A percentile compares a stretch with the other conserved stretches of the same genome.
Conservation (phyloP, 2,888 invertebrate species). For the Creontiades dilutus region DNA sequence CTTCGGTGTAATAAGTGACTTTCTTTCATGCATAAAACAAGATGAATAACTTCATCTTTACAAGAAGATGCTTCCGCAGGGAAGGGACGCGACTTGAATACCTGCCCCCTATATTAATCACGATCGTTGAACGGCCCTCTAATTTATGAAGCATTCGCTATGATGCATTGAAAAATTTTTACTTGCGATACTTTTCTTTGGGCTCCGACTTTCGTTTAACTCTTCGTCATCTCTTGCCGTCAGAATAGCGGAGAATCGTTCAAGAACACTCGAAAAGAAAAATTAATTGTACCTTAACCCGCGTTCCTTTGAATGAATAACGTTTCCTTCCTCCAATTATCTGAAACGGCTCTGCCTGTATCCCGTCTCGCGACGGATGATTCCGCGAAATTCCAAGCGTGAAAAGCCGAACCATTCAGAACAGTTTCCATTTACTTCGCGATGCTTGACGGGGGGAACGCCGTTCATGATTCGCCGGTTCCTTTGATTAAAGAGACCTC, state of each 20-base stretch:
- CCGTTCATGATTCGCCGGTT: conserved; percentile 33
- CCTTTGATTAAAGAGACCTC: conserved; percentile 32
- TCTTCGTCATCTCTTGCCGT: not conserved
- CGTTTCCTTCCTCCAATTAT: conserved; percentile 38
- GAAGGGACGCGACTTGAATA: conserved; percentile 17
- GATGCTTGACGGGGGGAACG: conserved; percentile 21
- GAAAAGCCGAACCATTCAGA: conserved; percentile 42
- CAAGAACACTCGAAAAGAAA: conserved; percentile 40
- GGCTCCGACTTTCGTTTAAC: not conserved
- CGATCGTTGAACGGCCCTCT: conserved; percentile 30
- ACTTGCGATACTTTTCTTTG: conserved; percentile 18
- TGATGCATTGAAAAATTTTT: conserved; percentile 22
- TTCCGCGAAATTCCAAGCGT: conserved; percentile 33
- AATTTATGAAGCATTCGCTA: conserved; percentile 25
- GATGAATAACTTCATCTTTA: conserved; percentile 51
- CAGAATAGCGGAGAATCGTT: conserved; percentile 36
- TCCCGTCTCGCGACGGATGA: conserved; percentile 29
- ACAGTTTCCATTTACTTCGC: conserved; percentile 18
- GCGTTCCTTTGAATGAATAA: conserved; percentile 32
- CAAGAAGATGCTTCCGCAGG: conserved; percentile 4
- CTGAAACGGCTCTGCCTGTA: conserved; percentile 27
- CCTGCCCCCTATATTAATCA: conserved; percentile 45
- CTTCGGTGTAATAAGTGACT: conserved; percentile 27
- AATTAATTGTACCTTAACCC: conserved; percentile 22
- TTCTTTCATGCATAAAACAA: conserved; percentile 51